Evolutionary conservation across 2,113 vertebrate genomes (phyloP), one percentile per base, ranked within the genome.

Genomic region (Suricata suricatta): DNA sequence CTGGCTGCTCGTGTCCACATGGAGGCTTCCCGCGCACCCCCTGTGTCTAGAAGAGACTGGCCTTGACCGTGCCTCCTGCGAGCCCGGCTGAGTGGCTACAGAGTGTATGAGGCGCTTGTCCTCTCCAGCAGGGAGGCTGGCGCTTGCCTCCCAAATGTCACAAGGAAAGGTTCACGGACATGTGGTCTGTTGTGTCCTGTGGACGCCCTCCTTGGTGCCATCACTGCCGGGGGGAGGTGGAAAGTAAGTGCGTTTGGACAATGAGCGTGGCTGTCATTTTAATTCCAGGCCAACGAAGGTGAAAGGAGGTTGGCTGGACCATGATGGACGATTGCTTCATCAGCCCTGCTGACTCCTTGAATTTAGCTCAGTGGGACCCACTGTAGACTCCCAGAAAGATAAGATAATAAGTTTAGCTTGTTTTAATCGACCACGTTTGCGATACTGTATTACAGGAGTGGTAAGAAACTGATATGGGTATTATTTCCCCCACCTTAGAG

Each of bases 281-380:
- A 63, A 54, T 54, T 92, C 47, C 8, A 50, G 35, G 71, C 35
- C 25, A 31, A 31, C 19, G 4, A 25, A 69, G 74, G 29, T 41
- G 25, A 12, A 66, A 79, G 29, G 33, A 33, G 21, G 5, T n/a
- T 89, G 83, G 74, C 44, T 35, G 23, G 47, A 25, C 7, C 6
- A 0, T 11, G 19, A 1, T 0, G 0, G 47, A 38, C 9, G 47
- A 6, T 8, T 33, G 52, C 82, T 31, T 21, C 31, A 12, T 71
- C 10, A 2, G 60, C 57, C 19, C 74, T 41, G 33, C 54, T 3
- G 17, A 33, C 3, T 8, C 27, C 17, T 74, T n/a, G 66, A 23
- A 16, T 31, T 57, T 15, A 50, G n/a, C 12, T 14, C 33, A 5
- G 50, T 2, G 50, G 44, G 68, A 33, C 68, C 38, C 13, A 1